Percentiles rank a stretch among this genome's conserved stretches.
Conservation (phyloP, 2,888 invertebrate genomes). For the Leptura quadrifasciata region DNA sequence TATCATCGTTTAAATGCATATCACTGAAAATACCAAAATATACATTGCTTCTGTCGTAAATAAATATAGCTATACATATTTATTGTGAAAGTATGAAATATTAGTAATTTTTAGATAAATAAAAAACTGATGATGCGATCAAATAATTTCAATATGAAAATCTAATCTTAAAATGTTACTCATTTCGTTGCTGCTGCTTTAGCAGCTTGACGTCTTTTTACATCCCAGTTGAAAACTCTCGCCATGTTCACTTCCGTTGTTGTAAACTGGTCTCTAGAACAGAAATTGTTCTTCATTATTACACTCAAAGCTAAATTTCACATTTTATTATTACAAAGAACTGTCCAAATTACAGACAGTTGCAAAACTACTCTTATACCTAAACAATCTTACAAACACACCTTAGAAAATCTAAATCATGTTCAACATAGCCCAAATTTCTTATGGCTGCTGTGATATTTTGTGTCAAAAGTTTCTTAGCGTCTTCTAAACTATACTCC, state of each 20-base stretch:
- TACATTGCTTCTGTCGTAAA: neutral
- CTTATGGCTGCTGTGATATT: constrained; percentile 90
- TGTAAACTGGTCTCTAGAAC: constrained; percentile 94
- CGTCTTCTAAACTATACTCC: constrained; percentile 95
- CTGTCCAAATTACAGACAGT: too few relatives aligned
- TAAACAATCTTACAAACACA: constrained; percentile 61
- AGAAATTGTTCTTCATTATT: constrained; percentile 20
- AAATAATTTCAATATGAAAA: neutral
- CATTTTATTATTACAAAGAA: too few relatives aligned
- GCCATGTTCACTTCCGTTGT: constrained; percentile 99
- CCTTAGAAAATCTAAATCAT: constrained; percentile 95
- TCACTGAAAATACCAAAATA: constrained; percentile 22
- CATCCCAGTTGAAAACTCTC: constrained; percentile 98
- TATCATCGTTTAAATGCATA: constrained; percentile 29
- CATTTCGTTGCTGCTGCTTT: constrained; percentile 62
- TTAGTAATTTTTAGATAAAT: constrained; percentile 35
- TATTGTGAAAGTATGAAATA: constrained; percentile 8
- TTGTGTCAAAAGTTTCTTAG: constrained; percentile 87
- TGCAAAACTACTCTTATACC: too few relatives aligned
- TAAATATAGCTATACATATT: neutral
- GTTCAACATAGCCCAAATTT: constrained; percentile 89
- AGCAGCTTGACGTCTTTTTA: constrained; percentile 82
- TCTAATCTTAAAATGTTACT: constrained; percentile 31
- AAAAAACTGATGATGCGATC: constrained; percentile 5
- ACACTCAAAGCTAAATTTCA: neutral